A percentile compares a stretch with the other conserved stretches of the same genome.
phyloP scores from a whole-genome alignment of 2,888 invertebrate genomes.

The Dryadula phaetusa region DNA sequence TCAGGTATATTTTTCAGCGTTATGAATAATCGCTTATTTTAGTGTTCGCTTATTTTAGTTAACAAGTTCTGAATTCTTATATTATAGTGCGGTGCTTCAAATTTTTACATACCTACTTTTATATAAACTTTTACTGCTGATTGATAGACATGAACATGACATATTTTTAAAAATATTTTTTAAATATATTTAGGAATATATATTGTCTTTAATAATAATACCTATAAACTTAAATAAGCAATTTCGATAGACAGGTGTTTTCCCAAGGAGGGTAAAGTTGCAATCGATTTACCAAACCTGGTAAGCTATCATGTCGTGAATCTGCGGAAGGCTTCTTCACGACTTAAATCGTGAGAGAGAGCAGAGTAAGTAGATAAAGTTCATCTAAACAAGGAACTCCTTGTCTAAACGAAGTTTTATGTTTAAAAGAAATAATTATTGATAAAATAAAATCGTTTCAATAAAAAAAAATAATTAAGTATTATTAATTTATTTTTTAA shows the following conservation, averaged over 20 bases:
- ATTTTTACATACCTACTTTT: not conserved
- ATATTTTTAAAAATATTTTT: not conserved
- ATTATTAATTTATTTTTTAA: too few relatives aligned
- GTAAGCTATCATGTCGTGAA: slow-evolving; percentile 73
- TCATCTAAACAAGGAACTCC: slow-evolving; percentile 46
- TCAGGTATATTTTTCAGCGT: slow-evolving; percentile 6
- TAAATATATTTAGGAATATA: too few relatives aligned
- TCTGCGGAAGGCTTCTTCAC: slow-evolving; percentile 68
- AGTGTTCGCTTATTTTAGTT: not conserved
- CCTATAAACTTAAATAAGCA: not conserved
- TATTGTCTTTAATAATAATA: not conserved
- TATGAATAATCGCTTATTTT: slow-evolving; percentile 5
- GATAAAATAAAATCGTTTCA: too few relatives aligned
- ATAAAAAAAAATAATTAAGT: too few relatives aligned
- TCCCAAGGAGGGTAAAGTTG: slow-evolving; percentile 21
- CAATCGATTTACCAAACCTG: slow-evolving; percentile 36
- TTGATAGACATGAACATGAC: not conserved
- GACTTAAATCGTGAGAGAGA: slow-evolving; percentile 60
- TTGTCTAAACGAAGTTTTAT: slow-evolving; percentile 47
- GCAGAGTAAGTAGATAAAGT: slow-evolving; percentile 49
- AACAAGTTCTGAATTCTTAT: not conserved
- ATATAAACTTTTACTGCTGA: not conserved
- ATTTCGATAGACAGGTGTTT: slow-evolving; percentile 30
- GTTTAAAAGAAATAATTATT: slow-evolving; percentile 30
- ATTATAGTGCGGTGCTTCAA: not conserved